Percentiles rank a stretch among this genome's conserved stretches.
phyloP scores from a whole-genome alignment of 2,888 invertebrate species.

The Smittia aterrima region DNA sequence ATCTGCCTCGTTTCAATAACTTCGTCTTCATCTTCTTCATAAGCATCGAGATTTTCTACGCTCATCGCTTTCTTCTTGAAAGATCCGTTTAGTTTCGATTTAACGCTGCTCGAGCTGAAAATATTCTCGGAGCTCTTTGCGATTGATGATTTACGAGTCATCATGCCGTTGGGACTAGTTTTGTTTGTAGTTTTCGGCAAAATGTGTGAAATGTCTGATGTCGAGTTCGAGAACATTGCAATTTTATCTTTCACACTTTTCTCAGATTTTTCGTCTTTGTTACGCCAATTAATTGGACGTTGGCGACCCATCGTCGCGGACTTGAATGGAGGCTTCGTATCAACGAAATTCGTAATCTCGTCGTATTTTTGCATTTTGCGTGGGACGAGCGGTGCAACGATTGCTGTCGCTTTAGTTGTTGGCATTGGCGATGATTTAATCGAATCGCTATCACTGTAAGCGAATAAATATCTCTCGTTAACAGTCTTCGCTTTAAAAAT shows the following conservation, averaged over 20 bases:
- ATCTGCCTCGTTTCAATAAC: not conserved
- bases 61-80: conserved; percentile 55
- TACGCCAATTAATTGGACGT: conserved; percentile 53
- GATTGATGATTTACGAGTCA: conserved; percentile 47
- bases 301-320: conserved; percentile 19
- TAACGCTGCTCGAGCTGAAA: conserved; percentile 46
- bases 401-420: conserved; percentile 35
- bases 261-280: conserved; percentile 74
- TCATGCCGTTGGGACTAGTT: too few species aligned
- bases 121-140: conserved; percentile 53
- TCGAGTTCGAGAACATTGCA: conserved; percentile 72
- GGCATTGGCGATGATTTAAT: conserved; percentile 13
- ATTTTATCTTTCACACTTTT: conserved; percentile 82
- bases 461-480: not conserved
- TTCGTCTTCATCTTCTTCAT: conserved; percentile 1
- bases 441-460: conserved; percentile 13
- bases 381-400: conserved; percentile 34
- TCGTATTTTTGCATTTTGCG: conserved; percentile 19
- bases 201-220: conserved; percentile 44
- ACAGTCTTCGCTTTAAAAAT: too few species aligned
- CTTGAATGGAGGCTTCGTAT: conserved; percentile 19
- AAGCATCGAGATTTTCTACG: conserved; percentile 57
- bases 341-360: conserved; percentile 19
- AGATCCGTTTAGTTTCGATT: conserved; percentile 31
- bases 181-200: conserved; percentile 38